phyloP scores from a whole-genome alignment of 2,113 vertebrate genomes.

The Indicator maculatus region DNA sequence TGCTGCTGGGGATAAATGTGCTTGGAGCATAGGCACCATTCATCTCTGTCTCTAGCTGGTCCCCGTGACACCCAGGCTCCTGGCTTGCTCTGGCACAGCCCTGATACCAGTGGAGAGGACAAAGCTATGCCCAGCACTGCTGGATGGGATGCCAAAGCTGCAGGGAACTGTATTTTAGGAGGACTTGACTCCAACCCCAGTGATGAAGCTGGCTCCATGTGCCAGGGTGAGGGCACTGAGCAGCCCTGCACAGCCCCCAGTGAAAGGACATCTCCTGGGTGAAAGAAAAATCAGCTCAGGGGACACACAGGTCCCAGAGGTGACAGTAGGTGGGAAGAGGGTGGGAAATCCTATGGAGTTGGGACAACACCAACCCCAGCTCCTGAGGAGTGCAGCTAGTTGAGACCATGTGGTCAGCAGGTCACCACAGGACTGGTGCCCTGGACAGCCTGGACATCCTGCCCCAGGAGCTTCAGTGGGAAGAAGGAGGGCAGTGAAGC shows the following conservation, averaged over 20 bases:
- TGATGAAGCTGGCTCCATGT: neutral
- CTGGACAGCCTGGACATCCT: accelerated
- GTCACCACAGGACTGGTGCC: neutral
- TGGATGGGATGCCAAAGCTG: neutral
- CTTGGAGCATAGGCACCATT: accelerated
- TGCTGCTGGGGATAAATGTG: neutral
- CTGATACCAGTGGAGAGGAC: neutral
- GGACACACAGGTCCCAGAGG: accelerated
- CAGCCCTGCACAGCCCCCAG: neutral
- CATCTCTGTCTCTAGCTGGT: neutral
- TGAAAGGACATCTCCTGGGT: accelerated
- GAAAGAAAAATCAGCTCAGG: neutral
- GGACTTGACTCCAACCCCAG: neutral
- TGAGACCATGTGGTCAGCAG: neutral
- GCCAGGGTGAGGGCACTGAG: neutral
- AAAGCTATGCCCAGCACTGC: neutral
- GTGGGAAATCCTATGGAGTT: neutral
- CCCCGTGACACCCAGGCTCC: accelerated
- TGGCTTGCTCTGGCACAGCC: neutral
- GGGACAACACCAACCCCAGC: neutral
- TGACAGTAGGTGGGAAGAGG: accelerated
- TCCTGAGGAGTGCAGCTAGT: accelerated
- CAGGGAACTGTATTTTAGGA: neutral
- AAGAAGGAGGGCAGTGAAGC: accelerated
- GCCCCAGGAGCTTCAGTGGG: neutral